Evolutionary conservation across 2,113 vertebrate species (phyloP), one percentile per base, ranked within the genome.

Genomic region (Progne subis): DNA sequence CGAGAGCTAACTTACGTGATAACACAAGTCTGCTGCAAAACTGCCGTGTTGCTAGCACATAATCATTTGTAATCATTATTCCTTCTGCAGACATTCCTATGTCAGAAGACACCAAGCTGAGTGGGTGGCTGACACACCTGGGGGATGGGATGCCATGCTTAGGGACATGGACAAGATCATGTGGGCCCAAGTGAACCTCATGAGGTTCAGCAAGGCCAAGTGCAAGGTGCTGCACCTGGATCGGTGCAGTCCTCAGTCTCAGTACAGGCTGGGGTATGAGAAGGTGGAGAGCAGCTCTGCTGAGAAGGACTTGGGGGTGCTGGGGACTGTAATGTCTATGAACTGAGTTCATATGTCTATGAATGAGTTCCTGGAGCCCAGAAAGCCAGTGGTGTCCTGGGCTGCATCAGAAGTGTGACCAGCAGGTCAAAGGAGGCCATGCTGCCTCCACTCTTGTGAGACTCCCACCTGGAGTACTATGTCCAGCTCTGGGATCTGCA

Each of bases 1-100:
- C 0, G 0, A 63, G 24, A 56, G 8, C 5, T 39, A 32, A 47
- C 9, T 74, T 70, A 49, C 0, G 0, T 47, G n/a, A 65, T 71
- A 31, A 31, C 8, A 3, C 52, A 78, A 82, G 12, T 15, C 10
- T 77, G 11, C 7, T 18, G 9, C 28, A 70, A 61, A 82, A 84
- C 8, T 65, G 34, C 23, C 16, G 1, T 8, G 4, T 39, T 53
- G 16, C 41, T 67, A 49, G 31, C 20, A 67, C 1, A 2, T 47
- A 37, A 25, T 53, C 2, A 31, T 91, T 70, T 82, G 12, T 47
- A 75, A 67, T 61, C 28, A 11, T 15, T 70, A 0, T 44, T 65
- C 52, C 26, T 85, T 79, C 26, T 75, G 14, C 16, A 71, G 34
- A 37, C 14, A 15, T 70, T 82, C 19, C 8, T 41, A 1, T 55